These are phyloP conservation scores for Galago senegalensis DNA, from an alignment of 2,797 vertebrate genomes.

Conservation along the genomic window DNA sequence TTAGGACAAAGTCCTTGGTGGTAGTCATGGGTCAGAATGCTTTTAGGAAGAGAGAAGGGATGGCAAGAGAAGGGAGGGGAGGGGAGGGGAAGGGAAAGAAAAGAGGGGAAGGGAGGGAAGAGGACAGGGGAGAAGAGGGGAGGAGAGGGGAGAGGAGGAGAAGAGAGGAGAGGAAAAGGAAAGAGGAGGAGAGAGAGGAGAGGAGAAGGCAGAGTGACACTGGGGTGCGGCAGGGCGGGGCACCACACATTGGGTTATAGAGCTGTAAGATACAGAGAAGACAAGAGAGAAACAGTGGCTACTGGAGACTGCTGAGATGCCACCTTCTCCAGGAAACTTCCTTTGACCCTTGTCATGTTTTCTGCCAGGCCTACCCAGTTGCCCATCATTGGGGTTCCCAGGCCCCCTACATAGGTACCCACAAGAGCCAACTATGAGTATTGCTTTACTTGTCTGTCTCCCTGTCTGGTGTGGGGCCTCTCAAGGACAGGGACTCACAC, in stretches of 20 bases:
- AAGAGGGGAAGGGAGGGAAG: no score
- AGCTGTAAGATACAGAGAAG: neutral
- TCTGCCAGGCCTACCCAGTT: neutral
- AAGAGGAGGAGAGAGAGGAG: rapidly evolving
- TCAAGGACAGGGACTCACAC: neutral
- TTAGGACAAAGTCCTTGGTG: neutral
- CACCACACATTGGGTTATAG: neutral
- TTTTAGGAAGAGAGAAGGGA: neutral
- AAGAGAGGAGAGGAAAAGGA: neutral
- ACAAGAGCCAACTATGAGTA: rapidly evolving
- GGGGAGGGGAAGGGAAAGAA: neutral
- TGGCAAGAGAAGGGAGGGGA: rapidly evolving
- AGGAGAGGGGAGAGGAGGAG: rapidly evolving
- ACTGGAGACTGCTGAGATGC: neutral
- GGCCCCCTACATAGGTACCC: no score
- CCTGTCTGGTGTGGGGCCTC: neutral
- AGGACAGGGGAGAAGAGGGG: no score
- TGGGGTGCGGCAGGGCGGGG: no score
- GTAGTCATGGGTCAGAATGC: no score
- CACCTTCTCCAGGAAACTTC: neutral
- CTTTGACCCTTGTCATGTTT: neutral
- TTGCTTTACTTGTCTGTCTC: neutral
- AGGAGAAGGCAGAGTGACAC: neutral
- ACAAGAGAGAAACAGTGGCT: neutral
- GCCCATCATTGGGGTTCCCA: neutral